Conservation (phyloP, 2,888 invertebrate genomes). For the Drosophila glabriapex region DNA sequence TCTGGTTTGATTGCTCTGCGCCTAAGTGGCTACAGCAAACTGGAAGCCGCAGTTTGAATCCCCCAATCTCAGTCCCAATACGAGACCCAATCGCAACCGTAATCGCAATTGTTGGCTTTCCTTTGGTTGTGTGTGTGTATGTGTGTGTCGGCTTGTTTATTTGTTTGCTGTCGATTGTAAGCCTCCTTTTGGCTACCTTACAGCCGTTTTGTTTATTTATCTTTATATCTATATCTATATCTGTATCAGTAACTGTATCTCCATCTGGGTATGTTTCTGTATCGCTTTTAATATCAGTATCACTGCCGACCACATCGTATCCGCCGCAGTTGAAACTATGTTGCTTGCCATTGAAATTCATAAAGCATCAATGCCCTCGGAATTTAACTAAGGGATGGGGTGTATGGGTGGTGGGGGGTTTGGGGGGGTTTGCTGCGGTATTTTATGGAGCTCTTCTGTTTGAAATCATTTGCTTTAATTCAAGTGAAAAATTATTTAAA, state of each 20-base stretch:
- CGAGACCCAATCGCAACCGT: slow-evolving; percentile 65
- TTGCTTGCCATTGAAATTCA: slow-evolving; percentile 72
- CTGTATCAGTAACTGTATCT: slow-evolving; percentile 23
- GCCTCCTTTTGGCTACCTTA: slow-evolving; percentile 41
- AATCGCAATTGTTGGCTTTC: slow-evolving; percentile 73
- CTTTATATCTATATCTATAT: slow-evolving; percentile 10
- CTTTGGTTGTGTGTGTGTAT: slow-evolving; percentile 35
- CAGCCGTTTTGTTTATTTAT: slow-evolving; percentile 32
- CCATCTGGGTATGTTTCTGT: slow-evolving; percentile 30
- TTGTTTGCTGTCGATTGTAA: slow-evolving; percentile 62
- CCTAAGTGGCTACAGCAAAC: slow-evolving; percentile 62
- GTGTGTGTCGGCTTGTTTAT: slow-evolving; percentile 47
- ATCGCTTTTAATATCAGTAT: slow-evolving; percentile 27
- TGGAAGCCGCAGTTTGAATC: slow-evolving; percentile 61
- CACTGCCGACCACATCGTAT: slow-evolving; percentile 46
- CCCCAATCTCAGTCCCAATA: slow-evolving; percentile 45
- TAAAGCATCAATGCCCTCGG: slow-evolving; percentile 67
- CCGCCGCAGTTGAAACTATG: slow-evolving; percentile 61
- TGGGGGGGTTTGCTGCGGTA: slow-evolving; percentile 7
- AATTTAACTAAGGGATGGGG: neutral
- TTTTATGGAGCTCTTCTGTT: slow-evolving; percentile 62
- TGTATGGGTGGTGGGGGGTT: neutral
- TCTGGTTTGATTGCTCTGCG: slow-evolving; percentile 77
- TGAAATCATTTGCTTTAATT: slow-evolving; percentile 79
- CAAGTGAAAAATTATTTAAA: slow-evolving; percentile 81